Evolutionary conservation across 2,797 vertebrate species (phyloP), one percentile per base, ranked within the genome.

Genomic region (Molossus molossus): DNA sequence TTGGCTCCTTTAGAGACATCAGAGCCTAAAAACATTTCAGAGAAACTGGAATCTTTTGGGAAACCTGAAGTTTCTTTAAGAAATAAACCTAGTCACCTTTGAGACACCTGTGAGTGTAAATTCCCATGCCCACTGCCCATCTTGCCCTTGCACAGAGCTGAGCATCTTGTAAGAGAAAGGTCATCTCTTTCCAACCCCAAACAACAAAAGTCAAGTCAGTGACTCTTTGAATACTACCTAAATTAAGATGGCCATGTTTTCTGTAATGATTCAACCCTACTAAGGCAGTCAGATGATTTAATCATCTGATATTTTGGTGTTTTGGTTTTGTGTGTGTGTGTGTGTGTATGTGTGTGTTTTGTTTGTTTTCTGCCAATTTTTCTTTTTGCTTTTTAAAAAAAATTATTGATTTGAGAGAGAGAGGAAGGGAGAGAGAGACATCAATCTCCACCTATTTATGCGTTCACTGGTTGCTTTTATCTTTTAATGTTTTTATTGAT

Each of bases 41-140:
- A 95, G 87, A 94, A 95, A 95, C 14, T 82, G 91, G 87, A 94
- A 79, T 62, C 83, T 45, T 96, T 91, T 83, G 29, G 89, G 80
- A 96, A 97, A 87, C 76, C 73, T 82, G 62, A 88, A 94, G 67
- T 93, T 91, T 84, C 40, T 93, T 9, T 85, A 79, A 90, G 40
- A 48, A 87, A 9, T 80, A 80, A 73, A 50, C 72, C 33, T 64
- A 73, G 25, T 55, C 45, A 90, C 15, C 17, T 53, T 62, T 89
- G 60, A 94, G 29, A 90, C 14, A 27, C 21, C 50, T 53, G 29
- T 64, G 40, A 72, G n/a, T 91, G 2, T 55, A 29, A 13, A 72
- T 83, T 89, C 25, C 40, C 33, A 14, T 79, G 14, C 14, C 29
- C 9, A 27, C 40, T 64, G 40, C 25, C 2, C 2, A 40, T 40